phyloP scores from a whole-genome alignment of 1,140 invertebrate species.

The Spodoptera litura region DNA sequence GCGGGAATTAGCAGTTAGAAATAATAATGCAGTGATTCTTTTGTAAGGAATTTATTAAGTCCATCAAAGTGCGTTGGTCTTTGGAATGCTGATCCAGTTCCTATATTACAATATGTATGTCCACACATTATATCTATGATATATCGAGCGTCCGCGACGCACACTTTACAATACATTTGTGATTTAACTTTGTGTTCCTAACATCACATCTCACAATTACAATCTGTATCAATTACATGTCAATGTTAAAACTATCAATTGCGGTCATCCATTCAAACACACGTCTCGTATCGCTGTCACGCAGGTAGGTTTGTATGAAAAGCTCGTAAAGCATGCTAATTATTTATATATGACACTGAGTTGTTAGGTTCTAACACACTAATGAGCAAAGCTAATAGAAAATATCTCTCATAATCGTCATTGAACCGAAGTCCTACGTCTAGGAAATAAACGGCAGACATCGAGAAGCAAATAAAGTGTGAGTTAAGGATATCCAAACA shows the following conservation, averaged over 20 bases:
- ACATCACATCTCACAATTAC: conserved; percentile 40
- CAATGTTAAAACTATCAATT: conserved; percentile 31
- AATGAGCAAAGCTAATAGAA: conserved; percentile 66
- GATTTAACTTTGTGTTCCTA: conserved; percentile 28
- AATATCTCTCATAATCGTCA: conserved; percentile 47
- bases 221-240: conserved; percentile 34
- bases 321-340: conserved; percentile 71
- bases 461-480: conserved; percentile 77
- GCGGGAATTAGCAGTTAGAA: not conserved
- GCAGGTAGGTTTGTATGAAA: conserved; percentile 55
- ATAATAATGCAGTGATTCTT: conserved; percentile 51
- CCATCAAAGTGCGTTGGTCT: conserved; percentile 81
- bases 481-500: conserved; percentile 77
- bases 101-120: conserved; percentile 72
- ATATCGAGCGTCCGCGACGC: conserved; percentile 56
- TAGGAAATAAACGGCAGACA: conserved; percentile 64
- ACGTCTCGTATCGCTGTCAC: conserved; percentile 28
- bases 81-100: conserved; percentile 82
- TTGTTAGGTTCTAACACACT: conserved; percentile 67
- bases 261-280: conserved; percentile 47
- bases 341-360: conserved; percentile 61
- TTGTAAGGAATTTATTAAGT: conserved; percentile 77
- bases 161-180: conserved; percentile 49
- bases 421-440: conserved; percentile 54
- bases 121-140: conserved; percentile 71